Percentiles rank a stretch among this genome's conserved stretches.
Evolutionary conservation across 2,797 vertebrate genomes (phyloP).

Genomic region (Bradypodion pumilum): DNA sequence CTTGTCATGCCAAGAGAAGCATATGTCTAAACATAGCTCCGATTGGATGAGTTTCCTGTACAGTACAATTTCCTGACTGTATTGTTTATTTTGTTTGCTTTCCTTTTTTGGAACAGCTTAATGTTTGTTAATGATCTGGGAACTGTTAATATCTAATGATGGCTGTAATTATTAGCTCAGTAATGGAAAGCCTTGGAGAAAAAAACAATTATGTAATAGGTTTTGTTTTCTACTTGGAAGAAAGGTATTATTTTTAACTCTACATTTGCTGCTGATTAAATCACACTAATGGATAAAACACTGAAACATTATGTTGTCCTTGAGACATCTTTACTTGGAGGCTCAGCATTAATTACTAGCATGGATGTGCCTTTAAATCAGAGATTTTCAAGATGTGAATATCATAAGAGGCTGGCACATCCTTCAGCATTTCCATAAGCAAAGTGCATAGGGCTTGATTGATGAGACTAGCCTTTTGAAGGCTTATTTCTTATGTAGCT

Average conservation of each 20-base stretch:
- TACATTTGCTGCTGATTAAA: slow-evolving; percentile 73
- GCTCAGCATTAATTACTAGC: slow-evolving; percentile 72
- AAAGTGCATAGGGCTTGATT: slow-evolving; percentile 65
- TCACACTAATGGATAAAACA: slow-evolving; percentile 51
- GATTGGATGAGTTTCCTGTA: slow-evolving; percentile 26
- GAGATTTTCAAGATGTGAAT: slow-evolving; percentile 65
- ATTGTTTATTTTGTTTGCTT: not conserved
- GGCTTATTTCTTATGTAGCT: slow-evolving; percentile 56
- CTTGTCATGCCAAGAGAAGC: not conserved
- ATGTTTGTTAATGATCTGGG: slow-evolving; percentile 65
- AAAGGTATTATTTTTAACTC: slow-evolving; percentile 76
- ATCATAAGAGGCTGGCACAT: slow-evolving; percentile 65
- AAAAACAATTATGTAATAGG: slow-evolving; percentile 68
- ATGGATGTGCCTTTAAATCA: slow-evolving; percentile 68
- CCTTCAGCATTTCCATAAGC: slow-evolving; percentile 64
- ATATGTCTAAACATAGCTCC: not conserved
- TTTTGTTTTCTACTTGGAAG: slow-evolving; percentile 62
- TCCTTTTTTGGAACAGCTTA: slow-evolving; percentile 52
- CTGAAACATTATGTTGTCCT: slow-evolving; percentile 71
- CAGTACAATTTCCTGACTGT: slow-evolving; percentile 27
- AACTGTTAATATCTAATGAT: slow-evolving; percentile 69
- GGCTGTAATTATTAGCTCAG: slow-evolving; percentile 69
- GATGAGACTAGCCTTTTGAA: slow-evolving; percentile 68
- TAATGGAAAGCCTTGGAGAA: slow-evolving; percentile 72
- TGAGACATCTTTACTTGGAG: slow-evolving; percentile 63